Evolutionary conservation across 2,888 invertebrate species (phyloP), one percentile per base, ranked within the genome.

Genomic region (Nesidiocoris tenuis): DNA sequence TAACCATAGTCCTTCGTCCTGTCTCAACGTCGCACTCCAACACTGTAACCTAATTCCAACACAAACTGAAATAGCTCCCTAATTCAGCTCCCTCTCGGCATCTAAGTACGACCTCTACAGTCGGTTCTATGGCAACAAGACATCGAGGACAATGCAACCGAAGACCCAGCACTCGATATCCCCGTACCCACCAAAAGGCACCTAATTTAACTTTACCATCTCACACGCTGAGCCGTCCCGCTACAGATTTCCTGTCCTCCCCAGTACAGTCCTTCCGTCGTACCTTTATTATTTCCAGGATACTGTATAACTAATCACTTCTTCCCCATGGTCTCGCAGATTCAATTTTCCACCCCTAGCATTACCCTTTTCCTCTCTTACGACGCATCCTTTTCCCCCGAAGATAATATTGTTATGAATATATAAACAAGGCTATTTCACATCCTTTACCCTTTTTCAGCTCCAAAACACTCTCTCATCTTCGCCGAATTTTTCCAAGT

Each of bases 291-390:
- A 72, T 72, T 72, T 72, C 72, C 72, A 72, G 72, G 72, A 72
- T 72, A 72, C 72, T 72, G 72, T 72, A 72, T 72, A 72, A 72
- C 72, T 72, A 72, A 72, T 72, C 72, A 72, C 72, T 61, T 72
- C 72, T 72, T 61, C 72, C 72, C 70, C 72, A 61, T 72, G 72
- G 72, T 72, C 72, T 61, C 61, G 72, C 72, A 72, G 72, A 72
- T 72, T 72, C 72, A 72, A 72, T 72, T 72, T 72, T 72, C 72
- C 61, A 72, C 63, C 72, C 39, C 61, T 61, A 61, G 61, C 2
- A 24, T 59, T 12, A 61, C 55, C 19, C 66, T 59, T n/a, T 19
- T 65, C 65, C 23, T 61, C 61, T 24, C 22, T 18, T 54, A 12
- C 39, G 39, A 39, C 25, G 54, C 39, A 39, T 21, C 22, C 55